phyloP scores from a whole-genome alignment of 1,140 invertebrate species.

The Pristionchus pacificus region DNA sequence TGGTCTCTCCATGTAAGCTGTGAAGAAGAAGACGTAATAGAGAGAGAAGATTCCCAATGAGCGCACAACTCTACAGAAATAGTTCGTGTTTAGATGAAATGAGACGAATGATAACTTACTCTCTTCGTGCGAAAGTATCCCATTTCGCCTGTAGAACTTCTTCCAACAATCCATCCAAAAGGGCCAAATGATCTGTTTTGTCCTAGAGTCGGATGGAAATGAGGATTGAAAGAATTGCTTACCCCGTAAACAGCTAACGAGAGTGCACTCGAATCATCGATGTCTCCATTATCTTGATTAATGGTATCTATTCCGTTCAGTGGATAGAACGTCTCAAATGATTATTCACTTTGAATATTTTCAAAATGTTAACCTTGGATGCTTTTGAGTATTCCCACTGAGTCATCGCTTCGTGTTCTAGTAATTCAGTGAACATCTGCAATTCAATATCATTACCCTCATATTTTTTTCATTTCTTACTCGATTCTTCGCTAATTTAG shows the following conservation, averaged over 20 bases:
- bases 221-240: constrained; percentile 51
- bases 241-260: constrained; percentile 96
- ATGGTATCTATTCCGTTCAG: constrained; percentile 91
- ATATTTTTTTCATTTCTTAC: neutral
- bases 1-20: constrained; percentile 50
- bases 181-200: constrained; percentile 85
- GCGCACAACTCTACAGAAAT: constrained; percentile 34
- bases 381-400: neutral
- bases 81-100: constrained; percentile 11
- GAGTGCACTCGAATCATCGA: constrained; percentile 85
- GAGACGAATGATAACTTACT: constrained; percentile 17
- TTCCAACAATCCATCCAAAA: constrained; percentile 88
- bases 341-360: neutral
- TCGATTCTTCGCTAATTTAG: constrained; percentile 77
- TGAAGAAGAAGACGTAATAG: constrained; percentile 50
- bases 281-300: constrained; percentile 79
- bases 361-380: neutral
- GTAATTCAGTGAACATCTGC: neutral
- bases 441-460: neutral
- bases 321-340: constrained; percentile 72
- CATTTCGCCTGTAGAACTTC: constrained; percentile 93
- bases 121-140: constrained; percentile 64
- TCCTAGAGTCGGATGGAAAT: constrained; percentile 66
- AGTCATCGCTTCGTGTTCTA: constrained; percentile 59
- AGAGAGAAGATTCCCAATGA: constrained; percentile 47